Base-by-base conservation (phyloP, 2,113 vertebrate genomes). In the Protomyctophum bolini region DNA sequence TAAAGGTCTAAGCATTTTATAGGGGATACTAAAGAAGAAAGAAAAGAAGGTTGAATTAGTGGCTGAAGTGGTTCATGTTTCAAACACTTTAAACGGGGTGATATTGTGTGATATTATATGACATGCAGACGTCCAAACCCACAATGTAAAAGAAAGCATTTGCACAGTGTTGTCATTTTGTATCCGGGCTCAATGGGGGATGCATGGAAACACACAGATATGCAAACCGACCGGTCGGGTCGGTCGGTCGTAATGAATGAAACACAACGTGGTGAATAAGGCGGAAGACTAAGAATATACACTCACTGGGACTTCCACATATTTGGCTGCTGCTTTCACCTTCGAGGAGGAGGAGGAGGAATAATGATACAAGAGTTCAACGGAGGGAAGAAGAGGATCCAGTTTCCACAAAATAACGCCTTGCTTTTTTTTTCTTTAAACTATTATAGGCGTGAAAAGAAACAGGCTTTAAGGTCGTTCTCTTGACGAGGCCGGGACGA, bases 261-360 rank as follows among this genome's bases (percentile, higher is more conserved):
- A 41, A 81, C 61, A 50, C 8, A 41, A 1, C 1, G 33, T 41
- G 9, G 33, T 56, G 69, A 72, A 73, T 49, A 64, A 83, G 79
- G 82, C 72, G 29, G n/a, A 41, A 79, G 63, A 63, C 47, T 41
- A 41, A 2, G 51, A 58, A 66, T 59, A 66, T 59, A 51, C 87
- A 97, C 95, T 98, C 93, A 98, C 96, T 0, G 96, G 96, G 85
- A 98, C 95, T 61, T 98, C 96, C 87, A 98, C 96, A 75, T 99
- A 98, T 89, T 97, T 99, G 91, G 96, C 96, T 75, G 97, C 96
- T 72, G 97, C 95, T 93, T 98, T 98, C 87, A 97, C 96, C 96
- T 98, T 92, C 74, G 7, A 83, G 79, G 80, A 77, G 88, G 70
- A 21, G 33, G 33, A 6, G 33, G 33, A 6, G 80, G 74, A 88